These are phyloP conservation scores for Pungitius pungitius DNA, from an alignment of 2,113 vertebrate genomes.

Conservation along the genomic window DNA sequence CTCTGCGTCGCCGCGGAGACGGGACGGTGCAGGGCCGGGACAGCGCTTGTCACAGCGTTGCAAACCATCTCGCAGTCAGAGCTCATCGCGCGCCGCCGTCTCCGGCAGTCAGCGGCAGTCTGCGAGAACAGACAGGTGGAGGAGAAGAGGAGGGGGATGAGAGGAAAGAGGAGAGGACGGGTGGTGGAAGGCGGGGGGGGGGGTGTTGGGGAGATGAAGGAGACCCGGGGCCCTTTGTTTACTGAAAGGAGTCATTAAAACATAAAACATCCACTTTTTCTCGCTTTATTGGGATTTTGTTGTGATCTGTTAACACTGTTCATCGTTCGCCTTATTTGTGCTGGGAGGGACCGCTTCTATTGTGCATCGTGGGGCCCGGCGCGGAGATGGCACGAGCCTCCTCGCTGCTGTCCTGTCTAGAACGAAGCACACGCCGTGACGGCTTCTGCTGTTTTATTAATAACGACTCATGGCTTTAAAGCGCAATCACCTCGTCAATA, in stretches of 20 bases:
- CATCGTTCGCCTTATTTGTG: conserved; percentile 35
- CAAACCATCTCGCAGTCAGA: conserved; percentile 66
- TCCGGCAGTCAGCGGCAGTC: conserved; percentile 64
- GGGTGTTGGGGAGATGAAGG: conserved; percentile 21
- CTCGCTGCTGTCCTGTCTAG: conserved; percentile 45
- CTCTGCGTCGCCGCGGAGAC: conserved; percentile 52
- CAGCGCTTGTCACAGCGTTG: conserved; percentile 70
- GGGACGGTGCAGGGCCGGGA: conserved; percentile 51
- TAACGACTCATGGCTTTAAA: conserved; percentile 56
- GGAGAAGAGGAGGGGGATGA: conserved; percentile 30
- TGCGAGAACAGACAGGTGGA: conserved; percentile 65
- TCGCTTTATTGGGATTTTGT: conserved; percentile 58
- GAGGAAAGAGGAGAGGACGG: conserved; percentile 23
- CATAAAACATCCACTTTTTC: conserved; percentile 20
- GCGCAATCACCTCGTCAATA: conserved; percentile 47
- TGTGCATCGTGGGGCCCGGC: neutral
- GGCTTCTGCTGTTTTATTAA: conserved; percentile 70
- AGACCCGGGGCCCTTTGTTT: conserved; percentile 39
- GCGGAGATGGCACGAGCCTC: conserved; percentile 35
- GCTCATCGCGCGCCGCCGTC: conserved; percentile 53
- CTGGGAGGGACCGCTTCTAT: neutral
- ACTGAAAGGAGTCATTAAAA: conserved; percentile 50
- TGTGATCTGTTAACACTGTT: conserved; percentile 23
- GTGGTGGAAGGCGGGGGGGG: neutral
- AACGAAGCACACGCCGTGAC: conserved; percentile 34